Percentiles rank a stretch among this genome's conserved stretches.
Evolutionary conservation across 2,113 vertebrate species (phyloP).

Genomic region (Megalops atlanticus): DNA sequence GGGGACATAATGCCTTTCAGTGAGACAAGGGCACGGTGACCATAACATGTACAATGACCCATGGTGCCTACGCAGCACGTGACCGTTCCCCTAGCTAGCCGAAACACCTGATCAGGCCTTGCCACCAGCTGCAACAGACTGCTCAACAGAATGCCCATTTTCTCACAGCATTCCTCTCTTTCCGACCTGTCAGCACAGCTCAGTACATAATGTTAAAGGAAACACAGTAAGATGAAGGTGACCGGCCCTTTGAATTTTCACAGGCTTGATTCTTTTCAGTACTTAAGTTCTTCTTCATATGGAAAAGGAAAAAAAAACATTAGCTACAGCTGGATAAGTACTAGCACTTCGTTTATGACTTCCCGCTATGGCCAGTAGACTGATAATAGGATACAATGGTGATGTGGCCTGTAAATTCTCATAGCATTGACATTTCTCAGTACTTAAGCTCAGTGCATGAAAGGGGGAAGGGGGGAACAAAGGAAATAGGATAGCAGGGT

Average conservation of each 20-base stretch:
- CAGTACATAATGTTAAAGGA: not conserved
- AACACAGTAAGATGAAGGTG: not conserved
- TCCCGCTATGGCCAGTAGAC: not conserved
- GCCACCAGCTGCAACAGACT: not conserved
- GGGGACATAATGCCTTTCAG: not conserved
- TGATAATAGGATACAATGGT: not conserved
- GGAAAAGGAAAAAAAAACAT: not conserved
- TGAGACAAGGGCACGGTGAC: not conserved
- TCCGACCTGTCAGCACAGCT: not conserved
- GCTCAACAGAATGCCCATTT: not conserved
- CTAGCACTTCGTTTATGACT: not conserved
- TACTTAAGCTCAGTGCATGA: not conserved
- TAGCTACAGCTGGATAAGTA: not conserved
- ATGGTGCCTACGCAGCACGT: not conserved
- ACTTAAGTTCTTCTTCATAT: not conserved
- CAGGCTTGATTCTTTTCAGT: not conserved
- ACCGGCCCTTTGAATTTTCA: too few species aligned
- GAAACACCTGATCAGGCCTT: not conserved
- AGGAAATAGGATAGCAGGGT: not conserved
- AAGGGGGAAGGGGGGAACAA: not conserved
- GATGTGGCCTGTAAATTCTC: not conserved
- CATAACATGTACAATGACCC: not conserved
- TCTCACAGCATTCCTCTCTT: not conserved
- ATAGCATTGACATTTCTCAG: not conserved
- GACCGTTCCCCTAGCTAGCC: not conserved